Evolutionary conservation across 1,140 invertebrate genomes (phyloP).

Genomic region (Drosophila truncata): DNA sequence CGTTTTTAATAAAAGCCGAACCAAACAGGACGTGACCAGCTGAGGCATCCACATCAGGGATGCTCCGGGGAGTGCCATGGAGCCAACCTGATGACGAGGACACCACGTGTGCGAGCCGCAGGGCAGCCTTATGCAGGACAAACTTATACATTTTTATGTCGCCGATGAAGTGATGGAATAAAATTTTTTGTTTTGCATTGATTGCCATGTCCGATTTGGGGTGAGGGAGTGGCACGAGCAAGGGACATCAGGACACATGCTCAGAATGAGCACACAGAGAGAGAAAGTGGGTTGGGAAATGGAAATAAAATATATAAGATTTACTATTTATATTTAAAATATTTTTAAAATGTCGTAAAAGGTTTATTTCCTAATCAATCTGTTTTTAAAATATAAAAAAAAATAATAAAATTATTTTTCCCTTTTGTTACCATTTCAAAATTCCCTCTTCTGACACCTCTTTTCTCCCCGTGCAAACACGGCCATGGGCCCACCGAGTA

Average conservation of each 20-base stretch:
- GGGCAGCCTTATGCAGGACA: conserved; percentile 43
- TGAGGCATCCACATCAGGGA: conserved; percentile 43
- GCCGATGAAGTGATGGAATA: conserved; percentile 79
- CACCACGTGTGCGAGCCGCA: conserved; percentile 71
- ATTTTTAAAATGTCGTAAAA: too few species aligned
- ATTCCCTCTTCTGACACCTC: background rate
- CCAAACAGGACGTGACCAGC: conserved; percentile 76
- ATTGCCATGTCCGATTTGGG: conserved; percentile 68
- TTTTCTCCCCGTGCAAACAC: conserved; percentile 11
- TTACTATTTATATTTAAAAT: too few species aligned
- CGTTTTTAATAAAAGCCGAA: conserved; percentile 81
- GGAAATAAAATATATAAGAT: too few species aligned
- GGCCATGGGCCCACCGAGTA: conserved; percentile 39
- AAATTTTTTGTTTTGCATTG: conserved; percentile 79
- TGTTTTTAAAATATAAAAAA: background rate
- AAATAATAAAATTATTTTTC: background rate
- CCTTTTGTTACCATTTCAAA: background rate
- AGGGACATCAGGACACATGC: conserved; percentile 8
- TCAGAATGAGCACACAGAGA: background rate
- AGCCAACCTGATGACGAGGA: conserved; percentile 72
- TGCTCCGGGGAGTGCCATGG: conserved; percentile 24
- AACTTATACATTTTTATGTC: conserved; percentile 80
- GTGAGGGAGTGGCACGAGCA: conserved; percentile 11
- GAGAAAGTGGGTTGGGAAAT: background rate
- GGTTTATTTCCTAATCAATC: too few species aligned